Percentiles rank a stretch among this genome's conserved stretches.
These are phyloP conservation scores for Distichodus sexfasciatus DNA, from an alignment of 2,797 vertebrate species.

Conservation along the genomic window DNA sequence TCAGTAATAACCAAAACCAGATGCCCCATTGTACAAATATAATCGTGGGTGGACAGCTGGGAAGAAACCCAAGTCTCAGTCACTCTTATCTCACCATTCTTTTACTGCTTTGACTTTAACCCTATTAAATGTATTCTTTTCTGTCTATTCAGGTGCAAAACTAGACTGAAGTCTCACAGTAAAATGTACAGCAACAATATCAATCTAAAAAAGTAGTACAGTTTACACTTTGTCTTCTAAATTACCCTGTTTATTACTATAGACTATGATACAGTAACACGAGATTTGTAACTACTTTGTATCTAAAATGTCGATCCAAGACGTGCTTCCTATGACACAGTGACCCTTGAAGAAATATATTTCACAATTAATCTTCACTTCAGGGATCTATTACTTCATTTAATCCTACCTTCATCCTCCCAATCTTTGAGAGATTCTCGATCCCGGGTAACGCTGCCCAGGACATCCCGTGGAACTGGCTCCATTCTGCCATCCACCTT, in stretches of 20 bases:
- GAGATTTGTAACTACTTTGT: neutral
- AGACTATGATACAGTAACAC: neutral
- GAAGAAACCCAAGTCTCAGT: neutral
- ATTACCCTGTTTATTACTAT: neutral
- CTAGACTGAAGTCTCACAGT: neutral
- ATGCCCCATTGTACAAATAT: constrained; percentile 51
- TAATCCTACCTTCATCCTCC: constrained; percentile 81
- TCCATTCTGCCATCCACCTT: constrained; percentile 86
- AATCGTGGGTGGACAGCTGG: neutral
- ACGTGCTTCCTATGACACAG: too few species aligned
- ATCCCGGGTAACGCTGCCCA: constrained; percentile 88
- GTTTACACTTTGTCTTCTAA: neutral
- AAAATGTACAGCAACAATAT: neutral
- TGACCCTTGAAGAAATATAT: too few species aligned
- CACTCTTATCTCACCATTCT: neutral
- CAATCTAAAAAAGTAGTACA: neutral
- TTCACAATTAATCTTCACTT: too few species aligned
- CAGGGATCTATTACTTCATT: too few species aligned
- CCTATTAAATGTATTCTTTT: neutral
- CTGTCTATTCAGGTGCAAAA: neutral
- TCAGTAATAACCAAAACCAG: constrained; percentile 67
- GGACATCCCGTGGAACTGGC: constrained; percentile 84
- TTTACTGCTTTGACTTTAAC: neutral
- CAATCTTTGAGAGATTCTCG: constrained; percentile 76
- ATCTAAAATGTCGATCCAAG: too few species aligned